Percentiles rank a stretch among this genome's conserved stretches.
Conservation (phyloP, 1,140 invertebrate genomes). For the Nasonia giraulti region DNA sequence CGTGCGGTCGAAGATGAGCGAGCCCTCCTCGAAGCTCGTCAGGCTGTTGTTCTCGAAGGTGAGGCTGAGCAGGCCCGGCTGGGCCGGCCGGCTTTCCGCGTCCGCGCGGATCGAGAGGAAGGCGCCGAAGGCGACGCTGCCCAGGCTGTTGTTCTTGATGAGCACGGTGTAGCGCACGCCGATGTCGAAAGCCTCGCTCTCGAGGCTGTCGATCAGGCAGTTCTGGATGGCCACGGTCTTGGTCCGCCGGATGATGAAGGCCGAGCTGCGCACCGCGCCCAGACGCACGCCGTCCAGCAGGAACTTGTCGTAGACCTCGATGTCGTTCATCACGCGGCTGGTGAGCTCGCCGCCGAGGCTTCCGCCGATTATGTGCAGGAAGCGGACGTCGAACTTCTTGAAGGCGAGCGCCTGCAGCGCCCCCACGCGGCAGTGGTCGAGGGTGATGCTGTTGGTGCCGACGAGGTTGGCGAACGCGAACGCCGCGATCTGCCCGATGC, state of each 20-base stretch:
- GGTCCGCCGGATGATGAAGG: conserved; percentile 77
- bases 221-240: conserved; percentile 79
- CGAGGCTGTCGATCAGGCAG: conserved; percentile 77
- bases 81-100: conserved; percentile 63
- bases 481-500: conserved; percentile 78
- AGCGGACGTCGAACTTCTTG: conserved; percentile 83
- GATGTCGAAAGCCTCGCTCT: conserved; percentile 80
- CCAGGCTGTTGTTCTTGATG: conserved; percentile 81
- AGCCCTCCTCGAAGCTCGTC: conserved; percentile 74
- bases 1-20: conserved; percentile 77
- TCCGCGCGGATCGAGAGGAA: conserved; percentile 78
- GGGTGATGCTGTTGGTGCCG: conserved; percentile 69
- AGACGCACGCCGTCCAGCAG: conserved; percentile 71
- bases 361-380: conserved; percentile 76
- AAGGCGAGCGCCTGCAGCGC: conserved; percentile 83
- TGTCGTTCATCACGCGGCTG: conserved; percentile 83
- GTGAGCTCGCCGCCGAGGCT: conserved; percentile 76
- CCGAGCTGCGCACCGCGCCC: conserved; percentile 70
- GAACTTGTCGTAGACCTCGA: conserved; percentile 81
- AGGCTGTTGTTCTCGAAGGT: conserved; percentile 81
- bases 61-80: conserved; percentile 71
- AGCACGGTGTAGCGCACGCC: conserved; percentile 77
- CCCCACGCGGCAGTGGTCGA: conserved; percentile 75
- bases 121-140: conserved; percentile 75
- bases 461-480: conserved; percentile 84